A percentile compares a stretch with the other conserved stretches of the same genome.
phyloP scores from a whole-genome alignment of 1,140 invertebrate genomes.

The Neodiprion virginianus region DNA sequence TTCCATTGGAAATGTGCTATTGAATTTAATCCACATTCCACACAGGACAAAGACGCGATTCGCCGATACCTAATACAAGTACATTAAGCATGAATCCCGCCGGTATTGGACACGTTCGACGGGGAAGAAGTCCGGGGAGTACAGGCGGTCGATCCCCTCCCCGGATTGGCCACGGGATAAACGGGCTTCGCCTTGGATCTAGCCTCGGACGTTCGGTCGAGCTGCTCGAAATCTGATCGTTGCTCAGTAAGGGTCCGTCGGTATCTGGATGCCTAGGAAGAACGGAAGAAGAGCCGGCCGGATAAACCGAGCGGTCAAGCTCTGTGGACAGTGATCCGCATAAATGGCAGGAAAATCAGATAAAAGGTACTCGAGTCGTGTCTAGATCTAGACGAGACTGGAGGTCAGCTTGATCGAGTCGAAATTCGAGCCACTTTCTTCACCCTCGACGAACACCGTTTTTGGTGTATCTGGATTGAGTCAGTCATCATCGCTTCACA shows the following conservation, averaged over 20 bases:
- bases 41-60: no score
- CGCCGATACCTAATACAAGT: no score
- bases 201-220: background rate
- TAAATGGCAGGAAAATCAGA: constrained; percentile 5
- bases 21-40: no score
- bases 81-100: no score
- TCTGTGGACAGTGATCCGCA: constrained; percentile 4
- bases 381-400: background rate
- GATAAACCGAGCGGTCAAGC: background rate
- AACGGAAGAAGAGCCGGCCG: background rate
- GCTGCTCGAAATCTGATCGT: constrained; percentile 1
- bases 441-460: background rate
- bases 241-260: background rate
- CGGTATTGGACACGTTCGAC: no score
- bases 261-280: background rate
- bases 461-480: no score
- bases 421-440: background rate
- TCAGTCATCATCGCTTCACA: no score
- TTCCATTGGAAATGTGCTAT: no score
- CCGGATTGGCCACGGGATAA: background rate
- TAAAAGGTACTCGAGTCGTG: background rate
- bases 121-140: no score
- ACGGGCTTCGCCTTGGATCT: background rate
- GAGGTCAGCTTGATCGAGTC: background rate
- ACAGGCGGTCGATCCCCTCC: background rate